Base-by-base conservation (phyloP, 2,888 invertebrate species). In the Plagodis dolabraria region DNA sequence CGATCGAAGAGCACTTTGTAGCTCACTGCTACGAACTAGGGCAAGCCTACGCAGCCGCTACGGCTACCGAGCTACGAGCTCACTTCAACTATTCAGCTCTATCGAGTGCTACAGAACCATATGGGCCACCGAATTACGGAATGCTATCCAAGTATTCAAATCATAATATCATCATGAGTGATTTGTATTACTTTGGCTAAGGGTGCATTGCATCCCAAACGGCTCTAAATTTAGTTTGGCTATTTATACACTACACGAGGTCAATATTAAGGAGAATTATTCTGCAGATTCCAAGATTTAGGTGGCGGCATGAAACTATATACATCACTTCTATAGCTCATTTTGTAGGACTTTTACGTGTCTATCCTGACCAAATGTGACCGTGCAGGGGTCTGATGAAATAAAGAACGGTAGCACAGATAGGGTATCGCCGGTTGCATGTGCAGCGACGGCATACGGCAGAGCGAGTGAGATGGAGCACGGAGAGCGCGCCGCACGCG, bases 351-450 rank as follows among this genome's bases (percentile, higher is more conserved):
- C 42, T 12, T 40, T 35, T 47, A 36, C 10, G 9, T 22, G 33
- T 6, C 2, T 6, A 7, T 33, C 4, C 40, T 10, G 5, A 12
- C 12, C 5, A 65, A 42, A 42, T 9, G 53, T 56, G 12, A 60
- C 64, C 64, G 70, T 64, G 68, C 68, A 72, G 72, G 64, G 68
- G 9, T 56, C 34, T 69, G 57, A 75, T 72, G 72, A 10, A 36
- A 40, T 40, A 40, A 10, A 0, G 10, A 40, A 40, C 40, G 62
- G 72, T 71, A 71, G 72, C 76, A 82, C 78, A 75, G 76, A 77
- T 77, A 75, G 75, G 77, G 79, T 81, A 82, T 81, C 82, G 81
- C 85, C 80, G 78, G 71, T 75, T 85, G 89, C 88, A 87, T 82
- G 85, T 89, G 89, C 89, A 90, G 71, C 71, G 62, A 67, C 66